phyloP scores from a whole-genome alignment of 2,113 vertebrate species.

The Plectropomus leopardus region DNA sequence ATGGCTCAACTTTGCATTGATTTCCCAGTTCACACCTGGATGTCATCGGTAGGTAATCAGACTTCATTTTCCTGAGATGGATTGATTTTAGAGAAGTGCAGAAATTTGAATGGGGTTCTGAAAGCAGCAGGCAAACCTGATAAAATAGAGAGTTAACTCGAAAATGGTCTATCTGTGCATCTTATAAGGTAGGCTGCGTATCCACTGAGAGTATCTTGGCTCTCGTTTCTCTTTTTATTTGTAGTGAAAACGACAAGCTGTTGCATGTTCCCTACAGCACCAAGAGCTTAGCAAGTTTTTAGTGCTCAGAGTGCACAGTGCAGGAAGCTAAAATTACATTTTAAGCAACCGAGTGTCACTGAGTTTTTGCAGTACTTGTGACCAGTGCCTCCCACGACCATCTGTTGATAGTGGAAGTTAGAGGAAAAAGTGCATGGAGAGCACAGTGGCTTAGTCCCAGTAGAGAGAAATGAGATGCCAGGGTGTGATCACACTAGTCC shows the following conservation, averaged over 20 bases:
- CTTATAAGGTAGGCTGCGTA: slow-evolving; percentile 23
- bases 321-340: slow-evolving; percentile 52
- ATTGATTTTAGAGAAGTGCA: slow-evolving; percentile 35
- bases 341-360: slow-evolving; percentile 9
- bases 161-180: slow-evolving; percentile 45
- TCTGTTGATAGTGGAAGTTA: slow-evolving; percentile 52
- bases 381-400: slow-evolving; percentile 48
- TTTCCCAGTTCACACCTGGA: slow-evolving; percentile 43
- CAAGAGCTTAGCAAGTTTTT: slow-evolving; percentile 30
- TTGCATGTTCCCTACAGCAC: slow-evolving; percentile 40
- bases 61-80: slow-evolving; percentile 47
- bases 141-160: slow-evolving; percentile 41
- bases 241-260: slow-evolving; percentile 45
- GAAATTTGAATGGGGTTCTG: slow-evolving; percentile 18
- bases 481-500: not conserved
- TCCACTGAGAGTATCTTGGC: slow-evolving; percentile 39
- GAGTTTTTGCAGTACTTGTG: slow-evolving; percentile 33
- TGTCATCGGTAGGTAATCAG: slow-evolving; percentile 42
- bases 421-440: slow-evolving; percentile 1
- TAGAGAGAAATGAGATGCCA: not conserved
- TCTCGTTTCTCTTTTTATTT: slow-evolving; percentile 49
- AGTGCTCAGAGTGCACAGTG: slow-evolving; percentile 19
- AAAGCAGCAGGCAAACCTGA: slow-evolving; percentile 11
- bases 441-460: not conserved
- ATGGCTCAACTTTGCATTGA: slow-evolving; percentile 38